phyloP scores from a whole-genome alignment of 2,797 vertebrate species.

The Pipistrellus kuhlii region DNA sequence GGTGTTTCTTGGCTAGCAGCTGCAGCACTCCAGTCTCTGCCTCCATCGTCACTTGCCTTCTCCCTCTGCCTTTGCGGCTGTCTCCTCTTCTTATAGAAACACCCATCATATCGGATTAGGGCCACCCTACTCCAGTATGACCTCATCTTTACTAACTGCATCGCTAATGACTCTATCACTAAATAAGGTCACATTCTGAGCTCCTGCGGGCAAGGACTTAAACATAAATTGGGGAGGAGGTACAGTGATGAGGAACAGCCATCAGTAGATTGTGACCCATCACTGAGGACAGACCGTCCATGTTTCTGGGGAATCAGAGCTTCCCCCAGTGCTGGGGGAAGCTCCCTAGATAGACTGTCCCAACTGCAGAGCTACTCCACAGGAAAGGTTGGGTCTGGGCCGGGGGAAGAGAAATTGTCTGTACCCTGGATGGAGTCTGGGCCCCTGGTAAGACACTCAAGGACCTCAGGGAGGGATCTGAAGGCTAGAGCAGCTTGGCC shows the following conservation, averaged over 20 bases:
- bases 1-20: neutral
- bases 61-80: neutral
- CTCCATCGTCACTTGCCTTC: neutral
- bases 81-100: neutral
- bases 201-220: neutral
- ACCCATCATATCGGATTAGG: neutral
- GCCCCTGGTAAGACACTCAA: neutral
- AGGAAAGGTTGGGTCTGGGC: neutral
- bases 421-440: neutral
- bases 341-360: neutral
- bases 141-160: neutral
- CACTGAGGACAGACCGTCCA: neutral
- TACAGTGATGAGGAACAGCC: neutral
- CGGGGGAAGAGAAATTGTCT: neutral
- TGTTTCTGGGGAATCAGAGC: neutral
- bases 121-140: neutral
- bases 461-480: neutral
- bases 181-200: neutral
- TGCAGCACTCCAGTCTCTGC: neutral
- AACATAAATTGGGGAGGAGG: neutral
- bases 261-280: neutral
- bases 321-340: fast-evolving
- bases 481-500: neutral
- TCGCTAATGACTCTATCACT: neutral
- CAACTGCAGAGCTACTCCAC: neutral